Evolutionary conservation across 2,888 invertebrate species (phyloP).

Genomic region (Terebella lapidaria): DNA sequence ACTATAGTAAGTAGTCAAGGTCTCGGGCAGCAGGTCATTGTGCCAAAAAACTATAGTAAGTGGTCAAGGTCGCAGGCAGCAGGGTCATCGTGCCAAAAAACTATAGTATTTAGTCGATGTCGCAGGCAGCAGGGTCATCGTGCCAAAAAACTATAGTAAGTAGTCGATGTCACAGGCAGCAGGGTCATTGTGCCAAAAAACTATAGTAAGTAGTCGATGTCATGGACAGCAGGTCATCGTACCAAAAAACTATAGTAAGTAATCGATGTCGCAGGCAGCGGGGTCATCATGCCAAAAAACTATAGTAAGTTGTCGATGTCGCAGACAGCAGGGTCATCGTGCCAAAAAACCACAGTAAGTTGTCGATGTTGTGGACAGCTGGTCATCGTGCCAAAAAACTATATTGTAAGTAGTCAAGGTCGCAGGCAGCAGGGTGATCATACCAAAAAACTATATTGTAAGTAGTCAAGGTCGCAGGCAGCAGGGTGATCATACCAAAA

Average conservation of each 20-base stretch:
- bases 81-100: no score
- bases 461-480: no score
- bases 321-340: no score
- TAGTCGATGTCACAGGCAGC: background rate
- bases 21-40: background rate
- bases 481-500: no score
- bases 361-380: background rate
- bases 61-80: no score
- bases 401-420: background rate
- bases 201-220: background rate
- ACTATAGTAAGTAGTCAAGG: background rate
- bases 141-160: no score
- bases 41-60: background rate
- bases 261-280: no score
- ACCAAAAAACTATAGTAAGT: background rate
- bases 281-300: no score
- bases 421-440: background rate
- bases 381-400: background rate
- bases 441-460: background rate
- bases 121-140: no score
- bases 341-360: no score
- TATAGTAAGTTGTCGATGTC: no score
- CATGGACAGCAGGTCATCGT: background rate
- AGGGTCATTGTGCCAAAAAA: background rate
- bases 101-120: no score